Evolutionary conservation across 2,797 vertebrate genomes (phyloP), one percentile per base, ranked within the genome.

Genomic region (Aplochiton taeniatus): DNA sequence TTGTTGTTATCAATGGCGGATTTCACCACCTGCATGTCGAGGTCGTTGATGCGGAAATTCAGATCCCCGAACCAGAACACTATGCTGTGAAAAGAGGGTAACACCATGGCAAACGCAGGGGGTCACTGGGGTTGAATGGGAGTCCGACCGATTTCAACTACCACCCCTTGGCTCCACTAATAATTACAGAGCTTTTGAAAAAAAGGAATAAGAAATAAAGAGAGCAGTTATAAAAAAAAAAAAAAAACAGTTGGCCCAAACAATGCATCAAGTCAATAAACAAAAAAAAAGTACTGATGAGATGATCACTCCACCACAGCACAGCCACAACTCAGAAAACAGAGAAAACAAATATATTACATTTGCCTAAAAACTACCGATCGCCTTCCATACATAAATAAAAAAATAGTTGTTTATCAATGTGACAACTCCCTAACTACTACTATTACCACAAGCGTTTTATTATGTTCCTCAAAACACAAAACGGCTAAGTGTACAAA

Each of bases 31-130:
- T 95, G 95, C 73, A 96, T 94, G 14, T 98, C 97, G 1, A 96
- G 89, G 74, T 95, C 95, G 63, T 98, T 93, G 0, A 99, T 98
- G 49, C 97, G 96, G 79, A 98, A 99, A 86, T 99, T 99, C 65
- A 99, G 92, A 82, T 99, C 97, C 31, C 97, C 97, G 55, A 99
- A 96, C 96, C 97, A 99, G 90, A 99, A 98, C 58, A 99, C 94
- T 0, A 99, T 89, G 83, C 97, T 99, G 81, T 48, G 73, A 73
- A 6, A 0, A 69, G 11, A 11, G 31, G 2, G 31, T 31, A 31
- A 31, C 31, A 31, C 6, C 6, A 31, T 6, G 4, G 41, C 13
- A 31, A n/a, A 57, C 4, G 14, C 11, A 11, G 31, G 6, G 31
- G 31, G 31, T 31, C 31, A 31, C 31, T 31, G 31, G 31, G 31